A percentile compares a stretch with the other conserved stretches of the same genome.
phyloP scores from a whole-genome alignment of 1,140 invertebrate species.

The Zaprionus taronus region DNA sequence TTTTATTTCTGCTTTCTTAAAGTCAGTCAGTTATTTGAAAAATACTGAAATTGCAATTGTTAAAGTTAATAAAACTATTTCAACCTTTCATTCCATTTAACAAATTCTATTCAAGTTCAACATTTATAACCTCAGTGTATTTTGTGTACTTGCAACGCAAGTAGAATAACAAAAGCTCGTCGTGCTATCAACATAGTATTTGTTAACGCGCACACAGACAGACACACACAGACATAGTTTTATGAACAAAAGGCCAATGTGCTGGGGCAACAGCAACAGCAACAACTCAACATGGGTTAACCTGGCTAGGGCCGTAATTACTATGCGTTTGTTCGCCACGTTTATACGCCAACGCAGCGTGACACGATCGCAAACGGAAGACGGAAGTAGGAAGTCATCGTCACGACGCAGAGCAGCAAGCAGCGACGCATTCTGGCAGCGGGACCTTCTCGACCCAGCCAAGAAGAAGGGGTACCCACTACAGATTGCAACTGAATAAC shows the following conservation, averaged over 20 bases:
- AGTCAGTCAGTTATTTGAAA: background rate
- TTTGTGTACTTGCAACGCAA: slow-evolving; percentile 27
- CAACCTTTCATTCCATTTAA: background rate
- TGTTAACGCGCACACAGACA: background rate
- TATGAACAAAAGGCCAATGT: slow-evolving; percentile 40
- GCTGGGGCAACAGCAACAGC: slow-evolving; percentile 9
- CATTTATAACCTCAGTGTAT: slow-evolving; percentile 29
- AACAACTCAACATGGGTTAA: slow-evolving; percentile 12
- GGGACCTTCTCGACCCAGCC: slow-evolving; percentile 4
- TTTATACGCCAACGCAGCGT: slow-evolving; percentile 52
- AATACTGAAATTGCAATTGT: too few relatives aligned
- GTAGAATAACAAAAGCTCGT: slow-evolving; percentile 39
- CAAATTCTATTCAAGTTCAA: background rate
- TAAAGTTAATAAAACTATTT: background rate
- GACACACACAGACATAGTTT: background rate
- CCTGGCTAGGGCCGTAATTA: slow-evolving; percentile 40
- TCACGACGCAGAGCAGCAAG: slow-evolving; percentile 29
- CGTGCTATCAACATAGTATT: slow-evolving; percentile 24
- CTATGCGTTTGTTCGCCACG: slow-evolving; percentile 27
- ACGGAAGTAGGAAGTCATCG: slow-evolving; percentile 60
- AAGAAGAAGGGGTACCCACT: background rate
- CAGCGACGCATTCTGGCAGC: slow-evolving; percentile 27
- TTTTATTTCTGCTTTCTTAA: too few relatives aligned
- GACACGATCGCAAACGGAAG: slow-evolving; percentile 40
- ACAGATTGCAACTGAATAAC: background rate